Evolutionary conservation across 1,140 invertebrate genomes (phyloP).

Genomic region (Drosophila repleta): DNA sequence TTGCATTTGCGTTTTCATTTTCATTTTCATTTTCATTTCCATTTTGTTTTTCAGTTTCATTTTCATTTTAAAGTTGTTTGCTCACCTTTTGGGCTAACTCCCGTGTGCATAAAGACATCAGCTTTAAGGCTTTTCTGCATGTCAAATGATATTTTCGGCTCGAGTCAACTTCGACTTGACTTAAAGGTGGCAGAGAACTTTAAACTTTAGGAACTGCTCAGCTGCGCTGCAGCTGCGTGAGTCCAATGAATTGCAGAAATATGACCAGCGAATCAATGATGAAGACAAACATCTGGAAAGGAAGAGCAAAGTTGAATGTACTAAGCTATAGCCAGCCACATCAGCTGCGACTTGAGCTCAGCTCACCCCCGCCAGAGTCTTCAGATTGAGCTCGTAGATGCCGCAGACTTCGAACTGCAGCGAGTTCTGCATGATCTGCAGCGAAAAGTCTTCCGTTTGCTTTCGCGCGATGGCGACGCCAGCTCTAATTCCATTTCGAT

Average conservation of each 20-base stretch:
- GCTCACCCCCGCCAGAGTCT: constrained; percentile 50
- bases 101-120: too few relatives aligned
- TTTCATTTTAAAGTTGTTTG: too few relatives aligned
- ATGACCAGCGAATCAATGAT: constrained; percentile 62
- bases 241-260: constrained; percentile 62
- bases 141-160: too few relatives aligned
- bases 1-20: too few relatives aligned
- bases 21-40: too few relatives aligned
- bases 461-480: background rate
- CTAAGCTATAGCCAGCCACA: background rate
- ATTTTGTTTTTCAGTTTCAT: too few relatives aligned
- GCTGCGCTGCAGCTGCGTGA: constrained; percentile 27
- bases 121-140: too few relatives aligned
- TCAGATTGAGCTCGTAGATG: constrained; percentile 63
- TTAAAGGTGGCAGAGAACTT: too few relatives aligned
- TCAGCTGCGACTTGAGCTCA: background rate
- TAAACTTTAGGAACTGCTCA: too few relatives aligned
- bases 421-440: constrained; percentile 70
- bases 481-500: background rate
- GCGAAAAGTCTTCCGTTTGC: constrained; percentile 50
- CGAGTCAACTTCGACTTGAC: too few relatives aligned
- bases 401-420: constrained; percentile 58
- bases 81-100: too few relatives aligned
- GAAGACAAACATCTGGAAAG: constrained; percentile 64
- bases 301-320: background rate